Base-by-base conservation (phyloP, 2,797 vertebrate species). In the Podargus strigoides region DNA sequence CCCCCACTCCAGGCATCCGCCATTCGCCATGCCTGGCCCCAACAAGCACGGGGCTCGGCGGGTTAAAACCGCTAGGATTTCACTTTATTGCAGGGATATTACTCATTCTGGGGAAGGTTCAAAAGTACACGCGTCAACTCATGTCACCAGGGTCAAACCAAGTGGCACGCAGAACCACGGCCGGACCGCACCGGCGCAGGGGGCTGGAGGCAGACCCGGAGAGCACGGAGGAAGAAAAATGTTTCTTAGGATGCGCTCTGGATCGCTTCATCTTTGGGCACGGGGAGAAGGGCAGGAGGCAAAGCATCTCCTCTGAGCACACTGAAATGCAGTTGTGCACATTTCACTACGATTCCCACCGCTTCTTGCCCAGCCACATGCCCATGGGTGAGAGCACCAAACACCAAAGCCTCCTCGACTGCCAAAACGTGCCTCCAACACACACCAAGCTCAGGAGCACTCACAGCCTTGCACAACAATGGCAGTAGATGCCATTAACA, bases 81-180 rank as follows among this genome's bases (percentile, higher is more conserved):
- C 88, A 37, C 94, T 97, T 97, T 96, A 96, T 96, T 96, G 96
- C 95, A 75, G 95, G 94, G 95, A 93, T 94, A 97, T 96, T 94
- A 96, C 90, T 96, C 95, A 96, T 96, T 96, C 95, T 94, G 89
- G 86, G 74, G 91, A 94, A 96, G 93, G 95, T 96, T 97, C 95
- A 97, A 97, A 96, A 97, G 95, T 97, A 94, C 95, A 96, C 82
- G 81, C 64, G 32, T 95, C 95, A 92, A 93, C 93, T 96, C 90
- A 94, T 94, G 95, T 95, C 95, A 90, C 93, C 85, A 94, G 95
- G 96, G 96, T 96, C 96, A 97, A 94, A 84, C 89, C 41, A 91
- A 94, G 92, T 90, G 91, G 95, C 89, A 85, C 76, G 87, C 76
- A 91, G 91, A 97, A 94, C 89, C 88, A 69, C 20, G 86, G 89